Percentiles rank a stretch among this genome's conserved stretches.
Conservation (phyloP, 2,113 vertebrate species). For the Polypterus senegalus region DNA sequence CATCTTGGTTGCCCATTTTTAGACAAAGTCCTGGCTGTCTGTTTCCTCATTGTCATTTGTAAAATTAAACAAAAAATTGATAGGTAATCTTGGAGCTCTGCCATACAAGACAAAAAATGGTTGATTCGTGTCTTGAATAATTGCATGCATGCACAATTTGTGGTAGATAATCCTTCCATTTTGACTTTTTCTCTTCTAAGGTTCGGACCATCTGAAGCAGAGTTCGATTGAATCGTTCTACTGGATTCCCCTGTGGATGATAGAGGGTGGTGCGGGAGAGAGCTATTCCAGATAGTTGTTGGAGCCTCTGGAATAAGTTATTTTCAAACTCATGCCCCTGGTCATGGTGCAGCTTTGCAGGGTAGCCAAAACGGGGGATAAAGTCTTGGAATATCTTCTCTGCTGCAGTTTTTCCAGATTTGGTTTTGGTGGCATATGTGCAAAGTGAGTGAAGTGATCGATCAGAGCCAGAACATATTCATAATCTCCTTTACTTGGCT, state of each 20-base stretch:
- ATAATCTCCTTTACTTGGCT: neutral
- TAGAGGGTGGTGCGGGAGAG: conserved; percentile 10
- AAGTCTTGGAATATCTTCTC: conserved; percentile 6
- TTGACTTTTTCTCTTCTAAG: neutral
- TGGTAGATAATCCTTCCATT: neutral
- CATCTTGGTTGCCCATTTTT: too few species aligned
- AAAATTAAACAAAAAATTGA: conserved; percentile 2
- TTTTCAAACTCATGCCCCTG: neutral
- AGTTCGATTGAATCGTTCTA: conserved; percentile 3
- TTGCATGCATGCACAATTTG: conserved; percentile 5
- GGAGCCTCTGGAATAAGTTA: conserved; percentile 9
- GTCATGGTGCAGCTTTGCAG: conserved; percentile 1
- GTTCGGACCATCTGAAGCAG: neutral
- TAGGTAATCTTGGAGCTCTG: conserved; percentile 1
- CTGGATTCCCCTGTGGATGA: conserved; percentile 7
- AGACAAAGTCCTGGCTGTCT: too few species aligned
- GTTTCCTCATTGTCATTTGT: too few species aligned
- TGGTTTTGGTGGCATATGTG: neutral
- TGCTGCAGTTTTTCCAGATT: neutral
- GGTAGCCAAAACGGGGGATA: conserved; percentile 14
- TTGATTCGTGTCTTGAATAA: conserved; percentile 5
- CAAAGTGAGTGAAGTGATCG: neutral
- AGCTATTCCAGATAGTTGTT: neutral
- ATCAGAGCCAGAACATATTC: too few species aligned
- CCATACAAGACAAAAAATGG: conserved; percentile 2